These are phyloP conservation scores for Craterocephalus amniculus DNA, from an alignment of 2,797 vertebrate genomes.

Conservation along the genomic window DNA sequence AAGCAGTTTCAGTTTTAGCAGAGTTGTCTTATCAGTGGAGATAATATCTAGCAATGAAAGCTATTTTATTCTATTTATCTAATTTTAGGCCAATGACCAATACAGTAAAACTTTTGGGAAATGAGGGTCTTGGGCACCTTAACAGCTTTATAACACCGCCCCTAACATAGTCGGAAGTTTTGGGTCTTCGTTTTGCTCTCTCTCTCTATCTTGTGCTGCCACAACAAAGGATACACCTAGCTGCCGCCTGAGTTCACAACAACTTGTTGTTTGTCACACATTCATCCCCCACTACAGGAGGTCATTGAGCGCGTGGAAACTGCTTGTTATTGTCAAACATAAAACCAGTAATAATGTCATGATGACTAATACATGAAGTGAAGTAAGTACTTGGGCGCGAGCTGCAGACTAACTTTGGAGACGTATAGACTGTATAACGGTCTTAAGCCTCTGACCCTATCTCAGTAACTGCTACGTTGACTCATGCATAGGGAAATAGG, in stretches of 20 bases:
- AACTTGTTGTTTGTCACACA: neutral
- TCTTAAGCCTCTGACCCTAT: neutral
- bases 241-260: neutral
- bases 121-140: neutral
- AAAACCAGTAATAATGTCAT: too few relatives aligned
- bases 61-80: too few relatives aligned
- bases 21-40: too few relatives aligned
- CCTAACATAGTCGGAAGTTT: neutral
- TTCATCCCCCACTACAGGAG: neutral
- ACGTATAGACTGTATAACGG: too few relatives aligned
- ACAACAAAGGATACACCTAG: neutral
- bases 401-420: neutral
- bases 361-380: too few relatives aligned
- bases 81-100: too few relatives aligned
- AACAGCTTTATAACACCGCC: neutral
- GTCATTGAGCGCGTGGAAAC: too few relatives aligned
- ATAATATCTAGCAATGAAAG: too few relatives aligned
- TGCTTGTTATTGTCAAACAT: too few relatives aligned
- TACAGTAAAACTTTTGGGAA: neutral
- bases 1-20: too few relatives aligned
- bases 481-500: too few relatives aligned
- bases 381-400: neutral
- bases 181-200: neutral
- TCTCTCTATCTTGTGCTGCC: too few relatives aligned
- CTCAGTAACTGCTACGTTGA: neutral